phyloP scores from a whole-genome alignment of 2,797 vertebrate genomes.

The Gouania willdenowi region DNA sequence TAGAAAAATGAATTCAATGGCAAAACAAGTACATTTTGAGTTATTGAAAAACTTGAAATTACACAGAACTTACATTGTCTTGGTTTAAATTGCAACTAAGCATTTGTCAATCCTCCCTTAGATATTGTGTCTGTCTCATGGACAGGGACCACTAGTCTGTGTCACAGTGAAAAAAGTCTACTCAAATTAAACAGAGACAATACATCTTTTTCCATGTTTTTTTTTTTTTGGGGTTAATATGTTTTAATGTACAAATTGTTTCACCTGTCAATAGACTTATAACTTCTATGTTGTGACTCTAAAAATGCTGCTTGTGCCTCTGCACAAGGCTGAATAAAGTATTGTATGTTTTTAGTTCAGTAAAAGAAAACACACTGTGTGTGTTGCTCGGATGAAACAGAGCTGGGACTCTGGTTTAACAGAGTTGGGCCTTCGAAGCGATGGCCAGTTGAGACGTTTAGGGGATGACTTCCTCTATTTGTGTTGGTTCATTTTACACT shows the following conservation, averaged over 20 bases:
- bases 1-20: too few species aligned
- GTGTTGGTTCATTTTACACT: conserved; percentile 53
- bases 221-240: too few species aligned
- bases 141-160: conserved; percentile 61
- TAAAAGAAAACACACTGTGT: conserved; percentile 26
- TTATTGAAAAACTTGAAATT: too few species aligned
- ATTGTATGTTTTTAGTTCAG: conserved; percentile 11
- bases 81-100: conserved; percentile 8
- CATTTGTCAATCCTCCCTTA: too few species aligned
- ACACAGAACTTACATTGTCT: conserved; percentile 21
- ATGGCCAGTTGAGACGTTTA: conserved; percentile 46
- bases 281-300: conserved; percentile 15
- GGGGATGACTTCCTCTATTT: conserved; percentile 63
- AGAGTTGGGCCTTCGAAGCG: conserved; percentile 30
- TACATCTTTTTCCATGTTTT: too few species aligned
- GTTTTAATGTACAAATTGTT: too few species aligned
- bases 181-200: background rate
- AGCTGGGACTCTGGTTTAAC: conserved; percentile 35
- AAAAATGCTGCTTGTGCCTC: conserved; percentile 44
- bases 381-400: conserved; percentile 28
- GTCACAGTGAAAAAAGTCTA: conserved; percentile 9
- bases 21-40: too few species aligned
- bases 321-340: conserved; percentile 16
- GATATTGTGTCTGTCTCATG: too few species aligned
- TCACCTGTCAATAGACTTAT: background rate